Evolutionary conservation across 2,113 vertebrate genomes (phyloP).

Genomic region (Chloroceryle aenea): DNA sequence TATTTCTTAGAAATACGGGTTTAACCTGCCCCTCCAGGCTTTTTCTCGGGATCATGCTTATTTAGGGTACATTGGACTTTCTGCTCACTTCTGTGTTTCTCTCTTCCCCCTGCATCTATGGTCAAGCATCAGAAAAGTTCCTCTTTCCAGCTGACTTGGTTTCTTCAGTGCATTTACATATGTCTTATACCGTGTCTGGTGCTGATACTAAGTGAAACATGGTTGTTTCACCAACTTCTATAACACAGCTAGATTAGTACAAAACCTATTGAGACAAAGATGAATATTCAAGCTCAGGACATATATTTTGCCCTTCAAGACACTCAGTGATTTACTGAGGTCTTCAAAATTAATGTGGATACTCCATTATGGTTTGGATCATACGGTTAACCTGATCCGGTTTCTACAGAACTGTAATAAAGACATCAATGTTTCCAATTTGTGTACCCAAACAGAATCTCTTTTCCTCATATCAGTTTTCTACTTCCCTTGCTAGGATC

Average conservation of each 20-base stretch:
- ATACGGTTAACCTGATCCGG: not conserved
- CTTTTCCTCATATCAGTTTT: not conserved
- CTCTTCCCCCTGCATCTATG: not conserved
- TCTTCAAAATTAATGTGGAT: slow-evolving; percentile 7
- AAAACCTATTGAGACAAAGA: not conserved
- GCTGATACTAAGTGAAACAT: not conserved
- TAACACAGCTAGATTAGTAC: not conserved
- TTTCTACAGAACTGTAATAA: not conserved
- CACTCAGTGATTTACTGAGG: not conserved
- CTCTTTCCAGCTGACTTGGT: not conserved
- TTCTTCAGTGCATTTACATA: not conserved
- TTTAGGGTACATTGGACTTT: not conserved
- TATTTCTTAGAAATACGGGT: not conserved
- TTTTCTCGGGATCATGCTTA: not conserved
- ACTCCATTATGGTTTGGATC: not conserved
- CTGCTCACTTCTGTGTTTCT: not conserved
- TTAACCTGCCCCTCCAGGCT: not conserved
- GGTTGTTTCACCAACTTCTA: not conserved
- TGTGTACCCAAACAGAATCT: not conserved
- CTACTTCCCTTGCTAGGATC: not conserved
- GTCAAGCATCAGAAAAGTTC: not conserved
- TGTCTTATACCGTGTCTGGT: not conserved
- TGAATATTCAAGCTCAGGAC: not conserved
- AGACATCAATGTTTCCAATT: not conserved
- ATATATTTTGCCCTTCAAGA: not conserved